Evolutionary conservation across 92 coral and sea anemone genomes (phyloP), one percentile per base, ranked within the genome.

Genomic region (Parazoanthus swiftii): DNA sequence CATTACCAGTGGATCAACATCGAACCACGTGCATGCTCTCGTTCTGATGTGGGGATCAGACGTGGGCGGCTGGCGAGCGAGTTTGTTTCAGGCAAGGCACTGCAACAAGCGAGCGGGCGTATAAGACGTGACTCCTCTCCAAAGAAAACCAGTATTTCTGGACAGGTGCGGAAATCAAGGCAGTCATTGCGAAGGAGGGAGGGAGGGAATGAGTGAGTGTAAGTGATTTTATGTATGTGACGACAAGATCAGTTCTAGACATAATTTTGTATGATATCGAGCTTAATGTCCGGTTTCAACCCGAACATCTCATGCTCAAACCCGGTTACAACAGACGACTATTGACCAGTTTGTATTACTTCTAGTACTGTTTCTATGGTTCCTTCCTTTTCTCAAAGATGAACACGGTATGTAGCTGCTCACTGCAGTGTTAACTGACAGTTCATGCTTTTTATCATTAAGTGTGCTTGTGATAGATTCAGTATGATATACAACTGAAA

Each of bases 91-190:
- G 35, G 42, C 13, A 58, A 58, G 48, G 38, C 37, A 18, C 15
- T n/a, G 9, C 13, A 14, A 74, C 2, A 58, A 58, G 68, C 85
- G 23, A 79, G 42, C 33, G 42, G 42, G 71, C 26, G 59, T 72
- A 2, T 33, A 33, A 73, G 72, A 80, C 85, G 85, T 80, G 85
- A 80, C 85, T 54, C 7, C 33, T 35, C 85, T 56, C 37, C 85
- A 56, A 80, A 80, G 72, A 56, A 80, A 80, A 80, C 72, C 85
- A 80, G 85, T 80, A 80, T 80, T 80, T 80, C 42, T 80, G 15
- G 63, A 80, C 71, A 80, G 85, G 85, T 80, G 85, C 85, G 85
- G 85, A 80, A 56, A 58, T 58, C 71, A 56, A 80, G 48, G 33
- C 48, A 58, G 10, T 80, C 1, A 20, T 11, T 56, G 85, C 6